Conservation (phyloP, 2,113 vertebrate genomes). For the Heterotilapia buettikoferi region DNA sequence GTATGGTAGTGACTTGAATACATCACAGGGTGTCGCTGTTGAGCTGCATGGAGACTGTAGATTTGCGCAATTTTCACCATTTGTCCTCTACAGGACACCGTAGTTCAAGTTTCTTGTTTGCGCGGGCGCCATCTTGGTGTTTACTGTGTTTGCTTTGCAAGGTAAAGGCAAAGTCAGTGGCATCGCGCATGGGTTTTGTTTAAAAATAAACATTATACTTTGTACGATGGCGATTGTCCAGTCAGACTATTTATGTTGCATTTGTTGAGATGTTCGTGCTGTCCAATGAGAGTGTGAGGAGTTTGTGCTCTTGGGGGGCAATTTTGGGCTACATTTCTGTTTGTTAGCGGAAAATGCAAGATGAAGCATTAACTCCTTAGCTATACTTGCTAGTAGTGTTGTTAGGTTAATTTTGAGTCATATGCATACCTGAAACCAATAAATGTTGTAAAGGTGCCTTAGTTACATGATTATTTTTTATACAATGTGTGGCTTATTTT, state of each 20-base stretch:
- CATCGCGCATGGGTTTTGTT: not conserved
- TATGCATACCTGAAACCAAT: not conserved
- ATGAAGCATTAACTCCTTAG: not conserved
- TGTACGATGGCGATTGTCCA: not conserved
- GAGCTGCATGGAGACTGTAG: not conserved
- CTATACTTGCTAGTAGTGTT: not conserved
- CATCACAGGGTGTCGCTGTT: not conserved
- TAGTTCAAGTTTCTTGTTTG: not conserved
- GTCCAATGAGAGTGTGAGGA: not conserved
- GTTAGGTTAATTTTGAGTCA: accelerated
- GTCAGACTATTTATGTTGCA: not conserved
- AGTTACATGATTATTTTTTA: not conserved
- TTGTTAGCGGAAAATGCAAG: not conserved
- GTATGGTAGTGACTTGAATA: not conserved
- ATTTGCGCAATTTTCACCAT: not conserved
- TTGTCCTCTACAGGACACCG: not conserved
- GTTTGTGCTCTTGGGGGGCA: no score
- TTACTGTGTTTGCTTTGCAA: not conserved
- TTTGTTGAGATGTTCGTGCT: not conserved
- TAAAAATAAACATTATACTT: not conserved
- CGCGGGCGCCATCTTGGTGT: accelerated
- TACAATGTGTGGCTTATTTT: not conserved
- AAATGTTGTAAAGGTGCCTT: not conserved
- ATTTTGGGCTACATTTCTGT: not conserved
- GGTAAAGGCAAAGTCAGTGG: not conserved